Conservation (phyloP, 2,113 vertebrate species). For the Ranitomeya variabilis region DNA sequence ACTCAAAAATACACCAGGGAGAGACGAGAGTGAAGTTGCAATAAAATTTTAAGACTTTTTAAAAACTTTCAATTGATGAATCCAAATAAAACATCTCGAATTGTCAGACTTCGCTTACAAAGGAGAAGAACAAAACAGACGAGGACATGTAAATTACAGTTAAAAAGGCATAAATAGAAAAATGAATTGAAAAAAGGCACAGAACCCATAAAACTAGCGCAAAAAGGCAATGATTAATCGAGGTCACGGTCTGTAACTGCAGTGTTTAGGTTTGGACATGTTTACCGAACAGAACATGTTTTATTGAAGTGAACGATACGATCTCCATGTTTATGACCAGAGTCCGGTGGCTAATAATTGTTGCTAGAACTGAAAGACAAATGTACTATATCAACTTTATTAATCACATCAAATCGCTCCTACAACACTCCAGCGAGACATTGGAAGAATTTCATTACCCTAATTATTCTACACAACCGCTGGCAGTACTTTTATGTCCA, state of each 20-base stretch:
- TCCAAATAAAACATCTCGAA: too few relatives aligned
- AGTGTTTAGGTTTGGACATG: not conserved
- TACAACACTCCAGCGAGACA: not conserved
- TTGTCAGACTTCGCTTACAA: too few relatives aligned
- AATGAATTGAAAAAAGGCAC: too few relatives aligned
- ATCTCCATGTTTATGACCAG: slow-evolving; percentile 7
- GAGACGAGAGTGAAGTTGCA: too few relatives aligned
- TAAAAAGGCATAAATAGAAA: too few relatives aligned
- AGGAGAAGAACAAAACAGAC: too few relatives aligned
- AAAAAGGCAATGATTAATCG: too few relatives aligned
- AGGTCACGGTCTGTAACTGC: not conserved
- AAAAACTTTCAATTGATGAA: too few relatives aligned
- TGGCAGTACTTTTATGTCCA: slow-evolving; percentile 23
- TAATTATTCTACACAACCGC: slow-evolving; percentile 18
- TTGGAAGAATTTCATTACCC: slow-evolving; percentile 29
- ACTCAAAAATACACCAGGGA: too few relatives aligned
- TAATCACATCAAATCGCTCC: slow-evolving; percentile 25
- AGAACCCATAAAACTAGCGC: too few relatives aligned
- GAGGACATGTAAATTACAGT: too few relatives aligned
- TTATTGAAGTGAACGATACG: slow-evolving; percentile 1
- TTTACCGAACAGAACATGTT: slow-evolving; percentile 24
- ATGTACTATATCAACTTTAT: slow-evolving; percentile 37
- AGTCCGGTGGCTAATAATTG: slow-evolving; percentile 2
- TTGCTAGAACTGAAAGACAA: not conserved
- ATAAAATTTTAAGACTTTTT: too few relatives aligned